A percentile compares a stretch with the other conserved stretches of the same genome.
These are phyloP conservation scores for Doryteuthis pealeii DNA, from an alignment of 1,140 invertebrate genomes.

Conservation along the genomic window DNA sequence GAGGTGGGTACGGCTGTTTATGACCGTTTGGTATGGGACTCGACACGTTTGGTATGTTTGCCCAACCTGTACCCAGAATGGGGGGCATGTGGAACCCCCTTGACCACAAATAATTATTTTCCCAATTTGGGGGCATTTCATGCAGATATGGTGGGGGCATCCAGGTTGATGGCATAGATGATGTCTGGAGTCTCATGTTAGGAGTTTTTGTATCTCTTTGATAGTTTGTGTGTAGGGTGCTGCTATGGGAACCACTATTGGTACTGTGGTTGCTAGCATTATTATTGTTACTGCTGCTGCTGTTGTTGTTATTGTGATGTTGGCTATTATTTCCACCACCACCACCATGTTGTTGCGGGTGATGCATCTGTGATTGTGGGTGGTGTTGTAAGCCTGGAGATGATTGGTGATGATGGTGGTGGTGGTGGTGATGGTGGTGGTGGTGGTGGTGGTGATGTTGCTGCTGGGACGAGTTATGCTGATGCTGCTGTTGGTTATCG, in stretches of 20 bases:
- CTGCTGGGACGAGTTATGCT: too few relatives aligned
- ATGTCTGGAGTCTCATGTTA: neutral
- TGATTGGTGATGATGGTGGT: too few relatives aligned
- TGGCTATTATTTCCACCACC: too few relatives aligned
- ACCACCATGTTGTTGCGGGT: too few relatives aligned
- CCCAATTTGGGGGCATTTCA: neutral
- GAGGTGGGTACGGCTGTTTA: neutral
- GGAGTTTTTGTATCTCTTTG: neutral
- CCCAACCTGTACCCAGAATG: neutral
- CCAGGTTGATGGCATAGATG: neutral
- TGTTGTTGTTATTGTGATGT: neutral
- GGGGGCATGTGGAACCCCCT: neutral
- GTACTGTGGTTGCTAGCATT: neutral
- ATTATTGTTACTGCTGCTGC: neutral
- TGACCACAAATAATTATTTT: slow-evolving; percentile 5
- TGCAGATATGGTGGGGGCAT: neutral
- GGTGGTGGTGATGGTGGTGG: too few relatives aligned
- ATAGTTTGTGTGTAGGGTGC: neutral
- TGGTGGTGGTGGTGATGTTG: too few relatives aligned
- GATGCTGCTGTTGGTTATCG: too few relatives aligned
- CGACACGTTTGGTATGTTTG: neutral
- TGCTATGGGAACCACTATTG: neutral
- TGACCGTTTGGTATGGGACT: slow-evolving; percentile 1
- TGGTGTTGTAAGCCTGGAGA: too few relatives aligned
- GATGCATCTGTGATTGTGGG: too few relatives aligned